Evolutionary conservation across 2,888 invertebrate species (phyloP), one percentile per base, ranked within the genome.

Genomic region (Brachypterus glaber): DNA sequence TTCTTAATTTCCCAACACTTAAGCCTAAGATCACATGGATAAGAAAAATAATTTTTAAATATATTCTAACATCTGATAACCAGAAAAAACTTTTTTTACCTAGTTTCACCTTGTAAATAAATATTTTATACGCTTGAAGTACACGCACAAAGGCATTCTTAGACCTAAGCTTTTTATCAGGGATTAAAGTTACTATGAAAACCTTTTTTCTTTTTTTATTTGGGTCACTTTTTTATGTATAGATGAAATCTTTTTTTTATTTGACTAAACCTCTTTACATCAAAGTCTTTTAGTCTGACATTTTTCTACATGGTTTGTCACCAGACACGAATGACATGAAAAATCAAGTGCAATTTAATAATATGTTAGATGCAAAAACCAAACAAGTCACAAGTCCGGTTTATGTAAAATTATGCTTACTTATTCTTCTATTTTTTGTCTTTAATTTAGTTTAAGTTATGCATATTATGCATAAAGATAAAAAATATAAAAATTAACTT

Each of bases 251-350:
- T 46, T 33, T 44, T 30, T 32, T 43, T 32, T 9, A 9, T 9
- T 21, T 21, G 29, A 37, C 39, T 44, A 39, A 44, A 44, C 45
- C 46, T 43, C 49, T 47, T 50, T 46, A 45, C 50, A 49, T 52
- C 53, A 53, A 43, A 51, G 50, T 49, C 47, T 9, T 5, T 5
- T 5, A 49, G 51, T 54, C 55, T 59, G 60, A 60, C 60, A 57
- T 52, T 56, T 60, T 60, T 60, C 59, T 55, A 48, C 44, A 40
- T 45, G 53, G 53, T 46, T 54, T 44, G 49, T 41, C 49, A 45
- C 49, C 45, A 42, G 41, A 43, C 43, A 34, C 35, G 34, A 44
- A 48, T 47, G 41, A 41, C 35, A 17, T 11, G 40, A 35, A 30
- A 9, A 31, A 11, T 12, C 12, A 31, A 31, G 14, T 31, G 17